Evolutionary conservation across 2,888 invertebrate species (phyloP).

Genomic region (Oligia latruncula): DNA sequence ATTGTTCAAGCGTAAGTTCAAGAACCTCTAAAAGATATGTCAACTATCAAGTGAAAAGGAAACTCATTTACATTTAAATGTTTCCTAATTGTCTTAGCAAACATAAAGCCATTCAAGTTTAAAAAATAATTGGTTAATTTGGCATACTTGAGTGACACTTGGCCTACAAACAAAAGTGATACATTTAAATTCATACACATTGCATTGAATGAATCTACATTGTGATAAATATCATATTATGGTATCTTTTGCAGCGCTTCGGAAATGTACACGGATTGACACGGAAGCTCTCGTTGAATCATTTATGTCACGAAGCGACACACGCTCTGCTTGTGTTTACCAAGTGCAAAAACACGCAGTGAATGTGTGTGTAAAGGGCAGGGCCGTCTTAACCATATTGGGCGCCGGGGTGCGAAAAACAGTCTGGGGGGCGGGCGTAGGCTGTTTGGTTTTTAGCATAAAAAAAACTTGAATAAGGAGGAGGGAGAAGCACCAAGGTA

Average conservation of each 20-base stretch:
- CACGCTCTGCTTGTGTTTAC: too few species aligned
- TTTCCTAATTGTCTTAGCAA: not conserved
- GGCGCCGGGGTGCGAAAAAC: too few species aligned
- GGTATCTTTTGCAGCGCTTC: not conserved
- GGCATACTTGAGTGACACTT: not conserved
- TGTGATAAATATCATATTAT: not conserved
- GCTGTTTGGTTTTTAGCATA: too few species aligned
- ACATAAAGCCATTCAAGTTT: constrained; percentile 7
- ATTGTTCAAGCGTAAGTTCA: constrained; percentile 46
- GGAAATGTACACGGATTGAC: not conserved
- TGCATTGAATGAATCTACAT: not conserved
- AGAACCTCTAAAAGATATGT: constrained; percentile 33
- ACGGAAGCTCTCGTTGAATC: not conserved
- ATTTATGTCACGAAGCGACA: too few species aligned
- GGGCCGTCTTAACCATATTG: too few species aligned
- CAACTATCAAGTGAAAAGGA: constrained; percentile 8
- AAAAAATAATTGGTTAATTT: not conserved
- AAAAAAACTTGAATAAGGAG: too few species aligned
- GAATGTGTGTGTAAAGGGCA: too few species aligned
- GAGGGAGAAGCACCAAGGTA: too few species aligned
- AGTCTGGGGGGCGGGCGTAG: too few species aligned
- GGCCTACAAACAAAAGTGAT: not conserved
- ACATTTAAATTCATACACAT: not conserved
- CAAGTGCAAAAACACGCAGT: not conserved
- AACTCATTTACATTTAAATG: constrained; percentile 5